These are phyloP conservation scores for Hipparchia semele DNA, from an alignment of 2,888 invertebrate genomes.

Conservation along the genomic window DNA sequence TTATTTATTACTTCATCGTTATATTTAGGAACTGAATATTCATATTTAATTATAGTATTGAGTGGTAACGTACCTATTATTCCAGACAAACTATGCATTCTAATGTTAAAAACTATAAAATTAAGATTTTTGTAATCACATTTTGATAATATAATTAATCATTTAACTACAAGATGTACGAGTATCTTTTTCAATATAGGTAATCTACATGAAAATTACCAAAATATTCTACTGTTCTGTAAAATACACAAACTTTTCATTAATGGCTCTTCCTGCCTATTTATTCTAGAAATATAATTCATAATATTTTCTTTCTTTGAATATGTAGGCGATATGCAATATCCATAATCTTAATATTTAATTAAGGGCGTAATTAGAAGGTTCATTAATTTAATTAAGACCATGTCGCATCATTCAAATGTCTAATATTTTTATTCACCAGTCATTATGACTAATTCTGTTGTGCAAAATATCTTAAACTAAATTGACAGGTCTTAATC, in stretches of 20 bases:
- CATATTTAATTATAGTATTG: conserved; percentile 3
- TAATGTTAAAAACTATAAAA: conserved; percentile 1
- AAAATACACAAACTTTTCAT: not conserved
- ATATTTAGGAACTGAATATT: not conserved
- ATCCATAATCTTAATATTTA: too few species aligned
- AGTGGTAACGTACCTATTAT: not conserved
- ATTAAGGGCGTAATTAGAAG: too few species aligned
- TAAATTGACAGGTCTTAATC: too few species aligned
- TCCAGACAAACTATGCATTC: conserved; percentile 9
- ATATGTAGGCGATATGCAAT: too few species aligned
- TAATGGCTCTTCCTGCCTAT: not conserved
- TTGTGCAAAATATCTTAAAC: too few species aligned
- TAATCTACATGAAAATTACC: not conserved
- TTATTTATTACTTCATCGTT: conserved; percentile 6
- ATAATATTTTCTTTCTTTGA: not conserved
- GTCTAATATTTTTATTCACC: not conserved
- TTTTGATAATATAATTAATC: not conserved
- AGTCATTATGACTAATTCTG: too few species aligned
- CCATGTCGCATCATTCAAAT: not conserved
- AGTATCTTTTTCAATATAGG: not conserved
- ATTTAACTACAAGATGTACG: not conserved
- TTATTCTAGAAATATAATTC: not conserved
- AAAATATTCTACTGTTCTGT: not conserved
- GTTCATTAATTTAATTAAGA: too few species aligned
- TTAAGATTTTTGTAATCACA: conserved; percentile 4